phyloP scores from a whole-genome alignment of 2,797 vertebrate genomes.

The Psittacula derbiana region DNA sequence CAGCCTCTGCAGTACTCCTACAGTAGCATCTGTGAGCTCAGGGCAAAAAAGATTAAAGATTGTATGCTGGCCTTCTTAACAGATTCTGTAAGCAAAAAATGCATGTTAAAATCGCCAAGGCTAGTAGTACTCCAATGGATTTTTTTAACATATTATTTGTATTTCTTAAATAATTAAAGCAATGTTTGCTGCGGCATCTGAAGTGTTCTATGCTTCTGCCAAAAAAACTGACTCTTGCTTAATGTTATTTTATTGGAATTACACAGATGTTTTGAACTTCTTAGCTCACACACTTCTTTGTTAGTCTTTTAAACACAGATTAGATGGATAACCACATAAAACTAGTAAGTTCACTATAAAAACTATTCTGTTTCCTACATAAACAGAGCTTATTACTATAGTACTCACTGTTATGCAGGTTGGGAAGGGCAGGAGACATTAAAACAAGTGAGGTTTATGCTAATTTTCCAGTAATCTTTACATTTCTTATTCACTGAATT shows the following conservation, averaged over 20 bases:
- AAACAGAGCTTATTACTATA: not conserved
- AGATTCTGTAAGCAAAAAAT: not conserved
- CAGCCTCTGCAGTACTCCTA: slow-evolving; percentile 43
- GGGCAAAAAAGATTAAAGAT: slow-evolving; percentile 16
- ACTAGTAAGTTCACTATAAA: not conserved
- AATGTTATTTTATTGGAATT: not conserved
- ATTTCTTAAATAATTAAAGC: slow-evolving; percentile 17
- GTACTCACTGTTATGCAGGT: not conserved
- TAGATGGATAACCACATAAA: not conserved
- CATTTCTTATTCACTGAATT: not conserved
- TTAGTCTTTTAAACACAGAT: not conserved
- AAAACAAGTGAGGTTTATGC: not conserved
- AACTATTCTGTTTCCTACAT: not conserved
- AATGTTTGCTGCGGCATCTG: not conserved
- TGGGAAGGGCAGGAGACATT: not conserved
- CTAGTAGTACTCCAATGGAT: not conserved
- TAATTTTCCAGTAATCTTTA: not conserved
- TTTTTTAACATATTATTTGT: not conserved
- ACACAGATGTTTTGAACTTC: not conserved
- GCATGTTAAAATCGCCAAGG: not conserved
- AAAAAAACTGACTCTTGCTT: not conserved
- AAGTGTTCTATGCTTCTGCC: not conserved
- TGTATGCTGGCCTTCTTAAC: not conserved
- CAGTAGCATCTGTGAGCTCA: slow-evolving; percentile 31
- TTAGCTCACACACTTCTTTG: not conserved